Conservation (phyloP, 2,888 invertebrate genomes). For the Chymomyza procnemis region DNA sequence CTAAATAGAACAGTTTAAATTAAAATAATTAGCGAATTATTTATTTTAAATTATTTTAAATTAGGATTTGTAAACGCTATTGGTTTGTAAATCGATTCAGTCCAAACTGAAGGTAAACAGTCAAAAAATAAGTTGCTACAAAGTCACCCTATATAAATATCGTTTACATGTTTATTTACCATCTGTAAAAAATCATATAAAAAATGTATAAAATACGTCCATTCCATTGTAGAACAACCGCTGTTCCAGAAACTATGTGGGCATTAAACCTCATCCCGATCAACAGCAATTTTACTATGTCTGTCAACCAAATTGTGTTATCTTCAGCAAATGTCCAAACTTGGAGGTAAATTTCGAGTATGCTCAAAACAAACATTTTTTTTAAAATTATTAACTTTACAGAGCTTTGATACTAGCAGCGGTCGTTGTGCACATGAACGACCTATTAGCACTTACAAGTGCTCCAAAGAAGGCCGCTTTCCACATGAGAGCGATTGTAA, state of each 20-base stretch:
- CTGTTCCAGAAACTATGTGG: slow-evolving; percentile 75
- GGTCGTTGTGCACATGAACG: slow-evolving; percentile 65
- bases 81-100: no score
- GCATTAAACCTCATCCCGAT: slow-evolving; percentile 76
- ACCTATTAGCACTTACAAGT: slow-evolving; percentile 56
- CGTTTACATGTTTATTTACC: no score
- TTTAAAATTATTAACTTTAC: slow-evolving; percentile 14
- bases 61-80: no score
- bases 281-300: slow-evolving; percentile 78
- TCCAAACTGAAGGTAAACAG: no score
- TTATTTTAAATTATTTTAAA: no score
- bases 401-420: slow-evolving; percentile 65
- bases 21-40: no score
- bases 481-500: slow-evolving; percentile 74
- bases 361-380: background rate
- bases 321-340: slow-evolving; percentile 77
- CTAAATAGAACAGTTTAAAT: no score
- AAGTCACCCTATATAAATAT: no score
- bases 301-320: slow-evolving; percentile 76
- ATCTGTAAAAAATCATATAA: no score
- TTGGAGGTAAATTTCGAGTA: slow-evolving; percentile 58
- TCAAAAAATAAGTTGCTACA: no score
- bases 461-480: slow-evolving; percentile 74
- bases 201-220: no score
- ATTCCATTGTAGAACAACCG: slow-evolving; percentile 68